Conservation (phyloP, 2,888 invertebrate species). For the Calliopum simillimum region DNA sequence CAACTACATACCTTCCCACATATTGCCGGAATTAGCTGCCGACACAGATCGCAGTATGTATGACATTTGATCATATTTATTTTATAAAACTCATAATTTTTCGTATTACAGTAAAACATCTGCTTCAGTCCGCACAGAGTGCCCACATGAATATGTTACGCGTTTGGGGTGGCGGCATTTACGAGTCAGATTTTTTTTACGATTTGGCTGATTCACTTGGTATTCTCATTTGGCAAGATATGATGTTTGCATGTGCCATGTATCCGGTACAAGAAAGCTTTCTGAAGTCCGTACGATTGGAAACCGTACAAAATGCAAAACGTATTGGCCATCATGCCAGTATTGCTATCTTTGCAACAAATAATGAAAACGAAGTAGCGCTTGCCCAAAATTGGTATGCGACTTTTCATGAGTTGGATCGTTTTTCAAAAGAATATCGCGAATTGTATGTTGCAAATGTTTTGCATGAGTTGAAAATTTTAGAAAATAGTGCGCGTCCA, state of each 20-base stretch:
- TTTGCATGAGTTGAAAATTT: conserved; percentile 71
- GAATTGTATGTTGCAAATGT: conserved; percentile 85
- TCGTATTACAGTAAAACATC: conserved; percentile 68
- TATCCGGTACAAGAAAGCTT: conserved; percentile 84
- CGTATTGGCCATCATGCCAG: conserved; percentile 89
- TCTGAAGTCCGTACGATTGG: conserved; percentile 77
- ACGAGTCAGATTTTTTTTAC: conserved; percentile 93
- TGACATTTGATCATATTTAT: not conserved
- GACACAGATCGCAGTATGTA: conserved; percentile 68
- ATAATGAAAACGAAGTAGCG: conserved; percentile 97
- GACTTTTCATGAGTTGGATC: conserved; percentile 69
- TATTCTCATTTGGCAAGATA: conserved; percentile 96
- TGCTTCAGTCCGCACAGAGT: conserved; percentile 78
- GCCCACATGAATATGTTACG: conserved; percentile 93
- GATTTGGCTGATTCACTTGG: conserved; percentile 87
- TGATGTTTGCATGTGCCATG: conserved; percentile 96
- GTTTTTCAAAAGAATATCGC: conserved; percentile 82
- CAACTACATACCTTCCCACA: conserved; percentile 91
- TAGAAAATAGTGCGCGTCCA: conserved; percentile 58
- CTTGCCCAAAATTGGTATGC: conserved; percentile 83
- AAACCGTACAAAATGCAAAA: conserved; percentile 84
- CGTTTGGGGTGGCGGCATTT: conserved; percentile 99
- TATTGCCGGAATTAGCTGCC: conserved; percentile 81
- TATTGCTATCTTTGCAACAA: conserved; percentile 91
- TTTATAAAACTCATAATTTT: not conserved